Conservation (phyloP, 35 echinoderm and acorn worm genomes). For the Ophioderma brevispina region DNA sequence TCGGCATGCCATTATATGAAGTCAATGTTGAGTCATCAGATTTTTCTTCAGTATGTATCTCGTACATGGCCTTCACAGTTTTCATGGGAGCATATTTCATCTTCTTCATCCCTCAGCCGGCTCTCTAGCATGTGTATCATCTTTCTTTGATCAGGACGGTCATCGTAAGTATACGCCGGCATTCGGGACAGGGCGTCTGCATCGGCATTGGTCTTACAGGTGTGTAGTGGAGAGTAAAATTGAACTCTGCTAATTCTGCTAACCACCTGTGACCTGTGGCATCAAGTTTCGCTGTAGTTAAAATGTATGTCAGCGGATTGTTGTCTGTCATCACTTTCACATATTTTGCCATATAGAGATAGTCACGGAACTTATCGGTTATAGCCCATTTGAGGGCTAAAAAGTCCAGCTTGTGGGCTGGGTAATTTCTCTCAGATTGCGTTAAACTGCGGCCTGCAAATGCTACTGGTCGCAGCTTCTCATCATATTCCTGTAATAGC, state of each 20-base stretch:
- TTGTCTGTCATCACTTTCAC: constrained; percentile 37
- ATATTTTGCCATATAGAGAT: constrained; percentile 34
- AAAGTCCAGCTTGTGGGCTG: constrained; percentile 83
- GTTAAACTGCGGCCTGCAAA: constrained; percentile 27
- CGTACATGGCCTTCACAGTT: too few relatives aligned
- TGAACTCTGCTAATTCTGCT: background rate
- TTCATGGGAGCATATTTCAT: background rate
- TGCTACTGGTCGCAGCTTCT: background rate
- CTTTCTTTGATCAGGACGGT: background rate
- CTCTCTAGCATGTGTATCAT: background rate
- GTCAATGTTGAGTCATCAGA: too few relatives aligned
- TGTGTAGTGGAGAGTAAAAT: constrained; percentile 38
- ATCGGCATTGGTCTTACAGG: constrained; percentile 17
- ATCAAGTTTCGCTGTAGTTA: constrained; percentile 33
- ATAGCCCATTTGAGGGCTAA: constrained; percentile 71
- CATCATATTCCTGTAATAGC: constrained; percentile 17
- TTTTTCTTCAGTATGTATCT: too few relatives aligned
- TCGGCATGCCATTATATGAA: background rate
- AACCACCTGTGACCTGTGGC: constrained; percentile 42
- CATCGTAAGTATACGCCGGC: background rate
- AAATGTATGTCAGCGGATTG: constrained; percentile 32
- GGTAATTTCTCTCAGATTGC: constrained; percentile 21
- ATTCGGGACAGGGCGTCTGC: constrained; percentile 40
- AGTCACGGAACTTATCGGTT: constrained; percentile 61
- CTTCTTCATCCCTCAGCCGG: background rate